Percentiles rank a stretch among this genome's conserved stretches.
phyloP scores from a whole-genome alignment of 2,113 vertebrate genomes.

The Cebus imitator region DNA sequence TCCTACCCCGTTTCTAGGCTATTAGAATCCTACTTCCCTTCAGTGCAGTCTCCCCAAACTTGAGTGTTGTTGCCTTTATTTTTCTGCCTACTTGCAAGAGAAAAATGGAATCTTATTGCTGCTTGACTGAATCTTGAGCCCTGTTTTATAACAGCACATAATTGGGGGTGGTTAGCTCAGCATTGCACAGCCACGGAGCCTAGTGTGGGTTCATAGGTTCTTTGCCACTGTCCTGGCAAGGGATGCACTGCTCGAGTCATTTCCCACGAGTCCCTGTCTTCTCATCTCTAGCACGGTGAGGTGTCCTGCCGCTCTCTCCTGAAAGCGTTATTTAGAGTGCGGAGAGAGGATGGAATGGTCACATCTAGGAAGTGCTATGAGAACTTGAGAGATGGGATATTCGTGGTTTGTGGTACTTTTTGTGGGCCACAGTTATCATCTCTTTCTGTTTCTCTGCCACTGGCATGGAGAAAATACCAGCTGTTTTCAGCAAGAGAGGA shows the following conservation, averaged over 20 bases:
- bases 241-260: neutral
- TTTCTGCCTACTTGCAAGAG: neutral
- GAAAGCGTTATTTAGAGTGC: neutral
- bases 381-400: neutral
- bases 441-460: slow-evolving; percentile 6
- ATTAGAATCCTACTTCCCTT: neutral
- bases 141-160: neutral
- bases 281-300: neutral
- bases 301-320: neutral
- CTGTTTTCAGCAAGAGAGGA: neutral
- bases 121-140: neutral
- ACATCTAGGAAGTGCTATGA: neutral
- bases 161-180: neutral
- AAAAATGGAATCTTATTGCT: neutral
- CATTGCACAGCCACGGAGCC: neutral
- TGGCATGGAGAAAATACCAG: neutral
- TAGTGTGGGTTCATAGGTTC: neutral
- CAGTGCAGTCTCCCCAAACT: neutral
- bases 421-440: neutral
- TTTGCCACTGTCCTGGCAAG: neutral
- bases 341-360: neutral
- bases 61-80: neutral
- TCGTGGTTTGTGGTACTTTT: neutral
- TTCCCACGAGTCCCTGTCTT: neutral
- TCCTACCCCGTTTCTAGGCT: fast-evolving